Evolutionary conservation across 2,113 vertebrate species (phyloP), one percentile per base, ranked within the genome.

Genomic region (Oncorhynchus keta): DNA sequence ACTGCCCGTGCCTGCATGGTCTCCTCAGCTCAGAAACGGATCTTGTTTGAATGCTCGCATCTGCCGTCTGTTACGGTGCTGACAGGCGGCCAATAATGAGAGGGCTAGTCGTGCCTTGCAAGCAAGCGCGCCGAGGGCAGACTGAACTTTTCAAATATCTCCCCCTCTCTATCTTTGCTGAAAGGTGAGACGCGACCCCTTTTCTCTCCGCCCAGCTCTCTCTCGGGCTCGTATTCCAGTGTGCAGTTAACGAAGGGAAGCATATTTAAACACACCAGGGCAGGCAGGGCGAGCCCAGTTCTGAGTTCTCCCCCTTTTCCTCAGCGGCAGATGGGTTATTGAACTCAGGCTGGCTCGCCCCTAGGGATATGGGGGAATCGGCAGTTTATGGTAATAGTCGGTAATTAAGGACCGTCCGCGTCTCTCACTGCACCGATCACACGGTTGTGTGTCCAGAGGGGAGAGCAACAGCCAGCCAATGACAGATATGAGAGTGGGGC

Each of bases 261-360:
- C 2, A 45, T 2, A 39, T 39, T 2, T 39, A 9, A 70, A 86
- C 76, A 70, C 69, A 75, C 70, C 77, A 83, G 75, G 75, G 67
- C n/a, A 64, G 61, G 61, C 20, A 16, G 39, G 39, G 39, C 39
- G 9, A 12, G 22, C 20, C 8, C 61, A 24, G 22, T 18, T 18
- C 61, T 0, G 9, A 12, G 39, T 45, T 5, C 61, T 26, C 61
- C 65, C 30, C 18, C 49, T 49, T 76, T 61, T 71, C 12, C 39
- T 55, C 67, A 64, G 1, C 51, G 39, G 82, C 79, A 92, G 90
- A 90, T 59, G 76, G 84, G 24, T 70, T 73, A 80, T 61, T 74
- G 73, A 48, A 70, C 61, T 28, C 48, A 67, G 73, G 70, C 74
- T 24, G 35, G 67, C 79, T 64, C 55, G 76, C 82, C 26, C 26